Conservation (phyloP, 1,140 invertebrate species). For the Danaus plexippus region DNA sequence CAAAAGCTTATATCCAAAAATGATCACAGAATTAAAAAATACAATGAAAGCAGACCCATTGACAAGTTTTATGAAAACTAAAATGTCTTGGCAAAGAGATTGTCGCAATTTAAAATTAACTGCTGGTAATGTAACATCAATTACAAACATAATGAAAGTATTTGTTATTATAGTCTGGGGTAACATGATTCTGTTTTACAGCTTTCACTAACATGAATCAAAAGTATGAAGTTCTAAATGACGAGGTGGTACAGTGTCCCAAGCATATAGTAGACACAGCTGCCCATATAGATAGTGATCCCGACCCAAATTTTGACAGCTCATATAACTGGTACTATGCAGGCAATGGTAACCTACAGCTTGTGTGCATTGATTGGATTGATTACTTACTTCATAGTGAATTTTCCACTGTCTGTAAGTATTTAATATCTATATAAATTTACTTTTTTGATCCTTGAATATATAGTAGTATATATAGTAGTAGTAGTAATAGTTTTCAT, state of each 20-base stretch:
- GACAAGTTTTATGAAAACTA: slow-evolving; percentile 34
- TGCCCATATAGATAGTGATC: slow-evolving; percentile 43
- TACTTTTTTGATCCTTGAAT: slow-evolving; percentile 4
- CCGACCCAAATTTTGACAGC: slow-evolving; percentile 45
- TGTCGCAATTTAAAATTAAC: slow-evolving; percentile 19
- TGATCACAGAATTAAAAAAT: slow-evolving; percentile 39
- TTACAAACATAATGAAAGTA: slow-evolving; percentile 6
- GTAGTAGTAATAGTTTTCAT: no score
- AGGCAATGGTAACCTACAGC: slow-evolving; percentile 51
- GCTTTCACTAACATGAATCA: slow-evolving; percentile 21
- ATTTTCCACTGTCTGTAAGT: slow-evolving; percentile 52
- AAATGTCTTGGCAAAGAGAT: slow-evolving; percentile 38
- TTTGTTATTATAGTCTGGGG: background rate
- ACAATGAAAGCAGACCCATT: slow-evolving; percentile 44
- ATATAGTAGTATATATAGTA: no score
- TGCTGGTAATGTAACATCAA: slow-evolving; percentile 34
- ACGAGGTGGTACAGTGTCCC: slow-evolving; percentile 47
- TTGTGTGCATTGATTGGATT: slow-evolving; percentile 31
- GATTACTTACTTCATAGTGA: slow-evolving; percentile 54
- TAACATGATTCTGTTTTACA: slow-evolving; percentile 7
- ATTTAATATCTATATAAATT: slow-evolving; percentile 13
- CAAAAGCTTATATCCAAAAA: slow-evolving; percentile 49
- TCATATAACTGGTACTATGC: slow-evolving; percentile 61
- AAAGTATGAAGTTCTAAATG: slow-evolving; percentile 40
- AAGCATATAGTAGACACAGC: slow-evolving; percentile 47